phyloP scores from a whole-genome alignment of 1,140 invertebrate species.

The Spodoptera frugiperda region DNA sequence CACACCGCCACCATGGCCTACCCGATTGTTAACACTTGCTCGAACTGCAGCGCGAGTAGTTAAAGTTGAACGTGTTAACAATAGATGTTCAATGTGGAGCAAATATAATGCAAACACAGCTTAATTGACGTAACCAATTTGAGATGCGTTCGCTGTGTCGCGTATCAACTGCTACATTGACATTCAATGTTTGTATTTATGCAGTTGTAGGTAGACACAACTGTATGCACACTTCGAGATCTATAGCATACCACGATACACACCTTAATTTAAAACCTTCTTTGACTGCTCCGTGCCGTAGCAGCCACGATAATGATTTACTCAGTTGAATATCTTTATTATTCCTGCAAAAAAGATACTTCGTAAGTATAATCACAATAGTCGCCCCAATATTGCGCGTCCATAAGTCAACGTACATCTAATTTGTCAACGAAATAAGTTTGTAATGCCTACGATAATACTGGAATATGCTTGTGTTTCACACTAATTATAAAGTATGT shows the following conservation, averaged over 20 bases:
- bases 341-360: conserved; percentile 64
- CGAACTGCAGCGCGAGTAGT: too few species aligned
- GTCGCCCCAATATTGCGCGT: conserved; percentile 18
- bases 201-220: too few species aligned
- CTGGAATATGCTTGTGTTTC: conserved; percentile 12
- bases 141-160: neutral
- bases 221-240: too few species aligned
- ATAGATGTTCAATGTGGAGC: neutral
- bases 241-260: neutral
- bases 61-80: neutral
- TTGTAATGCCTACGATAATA: neutral
- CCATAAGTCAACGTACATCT: conserved; percentile 31
- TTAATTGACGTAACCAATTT: conserved; percentile 9
- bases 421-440: conserved; percentile 36
- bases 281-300: conserved; percentile 90
- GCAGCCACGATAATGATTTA: conserved; percentile 90
- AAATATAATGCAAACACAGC: neutral
- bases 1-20: neutral
- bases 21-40: neutral
- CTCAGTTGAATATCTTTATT: conserved; percentile 87
- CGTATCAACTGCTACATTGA: conserved; percentile 7
- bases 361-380: conserved; percentile 25
- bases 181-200: conserved; percentile 2
- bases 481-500: conserved; percentile 12
- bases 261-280: conserved; percentile 87